A percentile compares a stretch with the other conserved stretches of the same genome.
Evolutionary conservation across 2,113 vertebrate species (phyloP).

Genomic region (Chamaetylas fuelleborni): DNA sequence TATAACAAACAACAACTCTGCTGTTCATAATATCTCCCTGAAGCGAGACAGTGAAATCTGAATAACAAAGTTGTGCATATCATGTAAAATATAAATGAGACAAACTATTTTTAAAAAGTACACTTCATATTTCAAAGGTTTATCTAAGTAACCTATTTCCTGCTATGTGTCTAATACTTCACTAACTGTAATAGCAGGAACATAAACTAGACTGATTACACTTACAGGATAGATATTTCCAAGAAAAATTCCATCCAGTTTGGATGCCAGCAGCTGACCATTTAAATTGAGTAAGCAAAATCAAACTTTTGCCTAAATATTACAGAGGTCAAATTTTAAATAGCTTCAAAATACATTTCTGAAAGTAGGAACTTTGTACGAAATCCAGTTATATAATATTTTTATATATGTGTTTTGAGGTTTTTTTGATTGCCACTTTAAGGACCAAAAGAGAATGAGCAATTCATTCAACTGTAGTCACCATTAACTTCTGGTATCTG

Average conservation of each 20-base stretch:
- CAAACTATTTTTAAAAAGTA: constrained; percentile 7
- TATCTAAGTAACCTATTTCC: background rate
- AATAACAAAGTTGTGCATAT: background rate
- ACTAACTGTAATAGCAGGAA: background rate
- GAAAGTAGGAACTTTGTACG: background rate
- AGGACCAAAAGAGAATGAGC: background rate
- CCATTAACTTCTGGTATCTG: background rate
- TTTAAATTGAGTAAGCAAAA: background rate
- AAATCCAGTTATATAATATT: background rate
- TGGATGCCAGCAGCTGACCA: background rate
- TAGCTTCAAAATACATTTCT: background rate
- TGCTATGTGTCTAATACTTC: background rate
- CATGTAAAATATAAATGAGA: constrained; percentile 14
- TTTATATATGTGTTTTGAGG: background rate
- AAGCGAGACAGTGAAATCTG: background rate
- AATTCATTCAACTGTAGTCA: background rate
- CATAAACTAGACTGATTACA: background rate
- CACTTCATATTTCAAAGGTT: background rate
- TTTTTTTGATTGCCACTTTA: background rate
- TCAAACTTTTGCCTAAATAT: background rate
- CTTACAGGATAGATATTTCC: background rate
- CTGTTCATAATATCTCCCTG: background rate
- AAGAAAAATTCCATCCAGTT: background rate
- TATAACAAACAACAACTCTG: background rate
- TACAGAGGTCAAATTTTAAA: background rate